Evolutionary conservation across 1,140 invertebrate species (phyloP), one percentile per base, ranked within the genome.

Genomic region (Luehdorfia chinensis): DNA sequence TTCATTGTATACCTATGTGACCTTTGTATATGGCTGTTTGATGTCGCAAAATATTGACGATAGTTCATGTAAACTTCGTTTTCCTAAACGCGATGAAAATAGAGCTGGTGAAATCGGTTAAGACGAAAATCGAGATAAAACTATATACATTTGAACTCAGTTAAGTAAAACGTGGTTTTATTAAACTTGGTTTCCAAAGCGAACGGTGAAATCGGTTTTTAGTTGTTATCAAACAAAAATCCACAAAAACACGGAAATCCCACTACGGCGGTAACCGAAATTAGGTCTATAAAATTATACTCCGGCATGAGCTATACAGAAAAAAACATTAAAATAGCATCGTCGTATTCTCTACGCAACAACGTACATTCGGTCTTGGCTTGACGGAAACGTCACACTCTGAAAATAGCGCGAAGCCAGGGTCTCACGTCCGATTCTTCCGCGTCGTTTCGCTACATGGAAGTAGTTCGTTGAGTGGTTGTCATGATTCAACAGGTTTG

Each of bases 331-430:
- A 21, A 21, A 21, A 21, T 3, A 21, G 6, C 6, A 21, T 21
- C 6, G 6, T 21, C 19, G 6, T 21, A 21, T 21, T 21, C 2
- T 21, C 19, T 3, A 6, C 2, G 19, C 19, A 30, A 30, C 5
- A n/a, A 8, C 3, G 0, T n/a, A 30, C 4, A 8, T 8, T 8
- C 9, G 9, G 2, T 30, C 1, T 30, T 11, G 27, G 11, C 9
- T 30, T 30, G 3, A 53, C 66, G 69, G 63, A 74, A 73, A 75
- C 62, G 64, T 67, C 60, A 67, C 62, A 55, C 31, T 72, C 69
- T 66, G 67, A 79, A 77, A 80, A 77, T 80, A 80, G 71, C 70
- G 71, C 70, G 37, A 55, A 55, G 28, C 68, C 75, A 77, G 73
- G 75, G 75, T 74, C 72, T 80, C 54, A 30, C 56, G 43, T 33